Conservation (phyloP, 2,113 vertebrate species). For the Pangasianodon hypophthalmus region DNA sequence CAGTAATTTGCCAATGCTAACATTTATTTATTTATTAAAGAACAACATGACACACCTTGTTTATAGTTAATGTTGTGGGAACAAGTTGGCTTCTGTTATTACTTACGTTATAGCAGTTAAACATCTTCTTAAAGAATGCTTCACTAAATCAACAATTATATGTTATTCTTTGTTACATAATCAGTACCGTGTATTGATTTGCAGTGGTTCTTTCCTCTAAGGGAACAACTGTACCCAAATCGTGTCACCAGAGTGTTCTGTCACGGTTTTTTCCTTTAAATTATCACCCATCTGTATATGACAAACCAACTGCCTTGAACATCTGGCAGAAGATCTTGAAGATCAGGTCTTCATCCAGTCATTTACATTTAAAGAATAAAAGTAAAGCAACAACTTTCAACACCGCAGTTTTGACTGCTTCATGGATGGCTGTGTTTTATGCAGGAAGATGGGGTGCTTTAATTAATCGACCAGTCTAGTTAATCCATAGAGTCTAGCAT, state of each 20-base stretch:
- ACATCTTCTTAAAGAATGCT: not conserved
- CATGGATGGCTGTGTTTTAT: constrained; percentile 9
- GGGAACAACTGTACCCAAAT: not conserved
- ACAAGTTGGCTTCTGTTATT: not conserved
- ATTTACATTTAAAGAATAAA: constrained; percentile 9
- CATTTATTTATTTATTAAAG: not conserved
- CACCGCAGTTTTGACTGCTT: not conserved
- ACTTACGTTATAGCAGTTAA: not conserved
- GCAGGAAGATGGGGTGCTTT: not conserved
- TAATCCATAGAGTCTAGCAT: constrained; percentile 35
- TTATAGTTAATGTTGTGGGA: not conserved
- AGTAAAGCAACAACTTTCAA: constrained; percentile 4
- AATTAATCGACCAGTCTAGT: constrained; percentile 18
- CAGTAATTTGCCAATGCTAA: not conserved
- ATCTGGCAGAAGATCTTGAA: not conserved
- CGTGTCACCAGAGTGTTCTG: not conserved
- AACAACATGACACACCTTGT: not conserved
- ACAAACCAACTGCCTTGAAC: not conserved
- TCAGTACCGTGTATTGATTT: not conserved
- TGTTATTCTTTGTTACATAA: not conserved
- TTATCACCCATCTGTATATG: not conserved
- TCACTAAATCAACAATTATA: not conserved
- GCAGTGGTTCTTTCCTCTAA: not conserved
- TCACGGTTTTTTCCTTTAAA: not conserved
- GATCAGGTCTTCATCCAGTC: not conserved